Base-by-base conservation (phyloP, 2,797 vertebrate genomes). In the Crypturellus tataupa region DNA sequence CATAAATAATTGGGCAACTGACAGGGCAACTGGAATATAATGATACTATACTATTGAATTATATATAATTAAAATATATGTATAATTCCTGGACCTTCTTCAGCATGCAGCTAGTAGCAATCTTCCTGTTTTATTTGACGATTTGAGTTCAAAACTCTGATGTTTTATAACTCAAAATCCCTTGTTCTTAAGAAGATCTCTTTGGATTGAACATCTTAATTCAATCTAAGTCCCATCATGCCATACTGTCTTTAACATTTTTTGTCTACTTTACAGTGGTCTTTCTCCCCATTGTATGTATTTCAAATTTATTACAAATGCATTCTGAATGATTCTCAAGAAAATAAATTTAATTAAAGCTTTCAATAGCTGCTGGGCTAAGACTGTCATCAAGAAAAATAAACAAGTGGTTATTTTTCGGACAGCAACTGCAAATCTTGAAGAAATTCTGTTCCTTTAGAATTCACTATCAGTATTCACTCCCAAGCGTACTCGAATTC, bases 281-380 rank as follows among this genome's bases (percentile, higher is more conserved):
- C 59, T 81, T 85, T 25, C n/a, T 69, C 21, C 16, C n/a, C 58
- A 18, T 44, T 58, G 31, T 14, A n/a, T 25, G 29, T 55, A 55
- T 55, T 55, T 18, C 53, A 55, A 55, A 31, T 55, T 31, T 55
- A 31, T 55, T 55, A 55, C 53, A 55, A 55, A 55, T 31, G 53
- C 29, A 19, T 55, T 21, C 53, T 69, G 17, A 77, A 85, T 81
- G 91, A 70, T 92, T 69, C 60, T 68, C 51, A 95, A 86, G 21
- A 86, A 12, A 71, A 78, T 12, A 39, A 39, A 70, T 37, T 8
- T 37, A 49, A 67, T 35, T 35, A 33, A 88, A 63, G 8, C 8
- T 64, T 29, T 60, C 56, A 77, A 92, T 20, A 64, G 40, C n/a
- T 42, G 13, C 17, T 65, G 72, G 35, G n/a, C 23, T 51, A 90